Percentiles rank a stretch among this genome's conserved stretches.
Evolutionary conservation across 2,888 invertebrate species (phyloP).

Genomic region (Tetragonisca angustula): DNA sequence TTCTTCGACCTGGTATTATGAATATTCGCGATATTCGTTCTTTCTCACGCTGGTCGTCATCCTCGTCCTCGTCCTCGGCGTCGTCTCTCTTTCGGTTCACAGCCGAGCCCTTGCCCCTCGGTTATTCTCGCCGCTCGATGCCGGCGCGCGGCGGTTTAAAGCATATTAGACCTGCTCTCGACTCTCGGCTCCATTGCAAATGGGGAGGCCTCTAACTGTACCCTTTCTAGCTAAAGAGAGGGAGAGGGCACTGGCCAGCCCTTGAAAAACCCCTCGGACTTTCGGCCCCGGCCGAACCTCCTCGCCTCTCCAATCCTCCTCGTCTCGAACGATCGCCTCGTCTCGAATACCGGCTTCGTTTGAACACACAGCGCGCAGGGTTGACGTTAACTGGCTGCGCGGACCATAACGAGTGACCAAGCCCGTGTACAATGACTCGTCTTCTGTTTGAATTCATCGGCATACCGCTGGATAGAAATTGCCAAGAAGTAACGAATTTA

Average conservation of each 20-base stretch:
- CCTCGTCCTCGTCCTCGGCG: slow-evolving; percentile 14
- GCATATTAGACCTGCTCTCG: slow-evolving; percentile 77
- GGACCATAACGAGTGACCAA: too few relatives aligned
- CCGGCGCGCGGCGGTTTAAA: slow-evolving; percentile 68
- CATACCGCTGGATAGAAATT: too few relatives aligned
- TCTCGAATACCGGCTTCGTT: slow-evolving; percentile 33
- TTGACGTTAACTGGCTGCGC: background rate
- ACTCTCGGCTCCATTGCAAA: slow-evolving; percentile 72
- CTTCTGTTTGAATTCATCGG: too few relatives aligned
- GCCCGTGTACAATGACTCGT: too few relatives aligned
- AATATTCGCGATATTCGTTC: slow-evolving; percentile 70
- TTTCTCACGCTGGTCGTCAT: background rate
- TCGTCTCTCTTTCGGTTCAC: slow-evolving; percentile 27
- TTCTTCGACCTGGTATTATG: slow-evolving; percentile 73
- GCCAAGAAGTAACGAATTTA: too few relatives aligned
- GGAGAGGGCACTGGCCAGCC: slow-evolving; percentile 53
- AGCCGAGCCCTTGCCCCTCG: slow-evolving; percentile 1
- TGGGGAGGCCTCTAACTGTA: slow-evolving; percentile 59
- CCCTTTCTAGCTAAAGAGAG: slow-evolving; percentile 31
- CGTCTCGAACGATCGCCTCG: slow-evolving; percentile 46
- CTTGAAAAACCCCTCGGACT: slow-evolving; percentile 68
- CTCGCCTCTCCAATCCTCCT: slow-evolving; percentile 45
- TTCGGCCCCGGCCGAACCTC: slow-evolving; percentile 54
- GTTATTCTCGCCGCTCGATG: slow-evolving; percentile 56
- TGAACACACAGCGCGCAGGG: slow-evolving; percentile 9